These are phyloP conservation scores for Euphonia xanthogaster DNA, from an alignment of 2,797 vertebrate genomes.

Conservation along the genomic window DNA sequence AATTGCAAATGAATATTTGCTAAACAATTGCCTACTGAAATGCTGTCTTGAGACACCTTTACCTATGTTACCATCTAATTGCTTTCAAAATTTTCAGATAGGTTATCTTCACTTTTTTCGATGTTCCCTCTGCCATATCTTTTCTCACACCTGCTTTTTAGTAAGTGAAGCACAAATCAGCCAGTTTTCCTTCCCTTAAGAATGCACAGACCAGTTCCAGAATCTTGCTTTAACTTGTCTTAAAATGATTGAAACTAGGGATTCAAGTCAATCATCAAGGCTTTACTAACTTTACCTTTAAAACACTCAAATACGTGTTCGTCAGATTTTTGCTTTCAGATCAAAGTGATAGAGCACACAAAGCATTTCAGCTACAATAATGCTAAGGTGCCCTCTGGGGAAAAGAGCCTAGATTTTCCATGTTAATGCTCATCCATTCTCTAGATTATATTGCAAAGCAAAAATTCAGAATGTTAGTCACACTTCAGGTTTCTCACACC, in stretches of 20 bases:
- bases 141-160: background rate
- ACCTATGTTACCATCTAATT: background rate
- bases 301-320: background rate
- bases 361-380: background rate
- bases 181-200: background rate
- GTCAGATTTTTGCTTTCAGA: background rate
- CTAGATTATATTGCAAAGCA: slow-evolving; percentile 6
- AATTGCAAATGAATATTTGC: background rate
- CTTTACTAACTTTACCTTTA: background rate
- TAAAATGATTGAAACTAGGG: background rate
- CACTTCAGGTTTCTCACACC: slow-evolving; percentile 27
- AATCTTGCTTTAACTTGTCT: background rate
- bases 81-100: background rate
- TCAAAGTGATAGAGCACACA: background rate
- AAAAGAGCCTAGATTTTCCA: slow-evolving; percentile 7
- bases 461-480: slow-evolving; percentile 33
- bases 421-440: slow-evolving; percentile 15
- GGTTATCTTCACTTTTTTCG: background rate
- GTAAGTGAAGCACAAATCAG: background rate
- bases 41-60: background rate
- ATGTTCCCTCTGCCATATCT: background rate
- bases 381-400: background rate
- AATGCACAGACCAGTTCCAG: background rate
- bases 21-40: background rate
- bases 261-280: background rate